phyloP scores from a whole-genome alignment of 2,797 vertebrate species.

The Todus mexicanus region DNA sequence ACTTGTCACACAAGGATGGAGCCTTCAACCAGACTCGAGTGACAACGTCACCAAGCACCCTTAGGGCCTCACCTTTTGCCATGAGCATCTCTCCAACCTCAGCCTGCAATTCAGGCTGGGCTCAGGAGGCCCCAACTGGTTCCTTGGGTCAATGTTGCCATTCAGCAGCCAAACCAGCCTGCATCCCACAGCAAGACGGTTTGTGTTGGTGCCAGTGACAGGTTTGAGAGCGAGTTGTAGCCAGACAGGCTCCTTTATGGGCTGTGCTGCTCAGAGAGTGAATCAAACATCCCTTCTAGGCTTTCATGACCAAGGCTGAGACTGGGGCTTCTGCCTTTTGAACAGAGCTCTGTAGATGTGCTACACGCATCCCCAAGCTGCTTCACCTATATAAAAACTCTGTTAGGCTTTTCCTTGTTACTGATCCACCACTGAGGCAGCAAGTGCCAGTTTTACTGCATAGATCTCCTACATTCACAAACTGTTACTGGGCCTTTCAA shows the following conservation, averaged over 20 bases:
- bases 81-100: neutral
- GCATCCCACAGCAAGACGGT: neutral
- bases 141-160: accelerated
- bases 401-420: neutral
- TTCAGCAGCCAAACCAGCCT: neutral
- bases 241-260: neutral
- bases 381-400: neutral
- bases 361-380: neutral
- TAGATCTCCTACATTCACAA: neutral
- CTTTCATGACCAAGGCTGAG: neutral
- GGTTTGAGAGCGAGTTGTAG: neutral
- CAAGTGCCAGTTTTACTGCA: neutral
- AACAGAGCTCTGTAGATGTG: neutral
- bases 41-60: neutral
- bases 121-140: neutral
- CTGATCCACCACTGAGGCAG: neutral
- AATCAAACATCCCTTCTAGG: neutral
- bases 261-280: neutral
- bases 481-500: neutral
- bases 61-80: no score
- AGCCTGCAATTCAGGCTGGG: neutral
- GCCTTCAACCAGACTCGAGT: neutral
- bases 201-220: neutral
- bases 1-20: accelerated
- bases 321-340: neutral